Conservation (phyloP, 92 coral and sea anemone genomes). For the Porites lobata region DNA sequence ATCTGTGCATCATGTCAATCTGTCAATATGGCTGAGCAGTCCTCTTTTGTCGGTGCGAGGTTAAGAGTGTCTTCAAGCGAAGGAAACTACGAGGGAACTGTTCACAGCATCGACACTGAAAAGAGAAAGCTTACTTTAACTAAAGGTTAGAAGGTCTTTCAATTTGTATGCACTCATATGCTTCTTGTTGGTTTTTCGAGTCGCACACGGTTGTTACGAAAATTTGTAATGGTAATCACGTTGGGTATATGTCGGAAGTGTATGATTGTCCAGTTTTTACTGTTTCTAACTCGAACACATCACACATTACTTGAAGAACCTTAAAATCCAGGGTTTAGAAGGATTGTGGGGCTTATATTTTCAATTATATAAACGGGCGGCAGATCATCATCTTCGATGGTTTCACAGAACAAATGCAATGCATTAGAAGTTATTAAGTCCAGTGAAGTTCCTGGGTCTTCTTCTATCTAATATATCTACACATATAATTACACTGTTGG, state of each 20-base stretch:
- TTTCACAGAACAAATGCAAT: too few species aligned
- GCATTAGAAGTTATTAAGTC: too few species aligned
- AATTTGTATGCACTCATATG: not conserved
- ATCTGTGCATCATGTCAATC: not conserved
- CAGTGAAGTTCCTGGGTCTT: too few species aligned
- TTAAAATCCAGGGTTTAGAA: too few species aligned
- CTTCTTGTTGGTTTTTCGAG: not conserved
- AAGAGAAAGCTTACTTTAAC: constrained; percentile 86
- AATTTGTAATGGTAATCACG: not conserved
- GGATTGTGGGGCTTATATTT: too few species aligned
- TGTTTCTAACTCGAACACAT: not conserved
- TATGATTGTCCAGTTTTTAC: not conserved
- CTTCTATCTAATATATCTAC: too few species aligned
- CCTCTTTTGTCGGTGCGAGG: constrained; percentile 76
- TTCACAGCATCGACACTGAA: constrained; percentile 83
- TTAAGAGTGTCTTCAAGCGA: constrained; percentile 81
- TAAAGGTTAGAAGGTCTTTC: constrained; percentile 70
- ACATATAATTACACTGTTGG: too few species aligned
- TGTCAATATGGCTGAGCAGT: constrained; percentile 66
- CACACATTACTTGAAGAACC: too few species aligned
- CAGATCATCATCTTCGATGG: too few species aligned
- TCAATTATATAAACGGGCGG: too few species aligned
- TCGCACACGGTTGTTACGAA: not conserved
- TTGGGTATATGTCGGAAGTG: too few species aligned
- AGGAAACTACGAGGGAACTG: constrained; percentile 93